Percentiles rank a stretch among this genome's conserved stretches.
phyloP scores from a whole-genome alignment of 2,888 invertebrate species.

The Anoncus sp. region DNA sequence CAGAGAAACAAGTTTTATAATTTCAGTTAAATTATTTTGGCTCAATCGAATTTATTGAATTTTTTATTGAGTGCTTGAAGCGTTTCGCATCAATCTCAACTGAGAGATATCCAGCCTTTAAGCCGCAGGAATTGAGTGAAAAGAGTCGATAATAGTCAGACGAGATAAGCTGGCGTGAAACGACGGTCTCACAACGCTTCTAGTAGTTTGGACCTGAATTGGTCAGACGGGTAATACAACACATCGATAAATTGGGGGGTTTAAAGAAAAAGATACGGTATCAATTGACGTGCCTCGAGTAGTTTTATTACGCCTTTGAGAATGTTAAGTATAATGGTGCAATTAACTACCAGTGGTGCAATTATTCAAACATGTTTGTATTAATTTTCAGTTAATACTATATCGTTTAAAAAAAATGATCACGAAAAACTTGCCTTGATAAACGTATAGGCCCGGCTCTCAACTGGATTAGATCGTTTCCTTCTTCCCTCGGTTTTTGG shows the following conservation, averaged over 20 bases:
- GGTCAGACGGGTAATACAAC: conserved; percentile 14
- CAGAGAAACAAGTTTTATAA: background rate
- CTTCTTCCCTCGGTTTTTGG: conserved; percentile 65
- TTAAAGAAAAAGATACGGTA: background rate
- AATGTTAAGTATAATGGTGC: conserved; percentile 1
- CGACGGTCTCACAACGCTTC: background rate
- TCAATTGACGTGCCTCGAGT: conserved; percentile 26
- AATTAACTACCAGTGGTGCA: background rate
- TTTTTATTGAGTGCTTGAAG: background rate
- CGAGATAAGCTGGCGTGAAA: conserved; percentile 10
- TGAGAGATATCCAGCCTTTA: background rate
- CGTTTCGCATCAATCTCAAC: background rate
- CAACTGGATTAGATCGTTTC: conserved; percentile 75
- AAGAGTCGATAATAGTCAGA: conserved; percentile 44
- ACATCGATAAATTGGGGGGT: background rate
- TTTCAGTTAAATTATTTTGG: background rate
- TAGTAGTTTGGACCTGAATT: conserved; percentile 21
- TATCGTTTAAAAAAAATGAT: background rate
- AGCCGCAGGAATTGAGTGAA: conserved; percentile 29
- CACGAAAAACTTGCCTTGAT: conserved; percentile 79
- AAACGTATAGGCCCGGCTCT: conserved; percentile 81
- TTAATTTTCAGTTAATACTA: background rate
- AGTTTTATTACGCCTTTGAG: conserved; percentile 25
- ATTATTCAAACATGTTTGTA: background rate
- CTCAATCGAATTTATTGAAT: background rate